Evolutionary conservation across 1,140 invertebrate genomes (phyloP), one percentile per base, ranked within the genome.

Genomic region (Conus ventricosus): DNA sequence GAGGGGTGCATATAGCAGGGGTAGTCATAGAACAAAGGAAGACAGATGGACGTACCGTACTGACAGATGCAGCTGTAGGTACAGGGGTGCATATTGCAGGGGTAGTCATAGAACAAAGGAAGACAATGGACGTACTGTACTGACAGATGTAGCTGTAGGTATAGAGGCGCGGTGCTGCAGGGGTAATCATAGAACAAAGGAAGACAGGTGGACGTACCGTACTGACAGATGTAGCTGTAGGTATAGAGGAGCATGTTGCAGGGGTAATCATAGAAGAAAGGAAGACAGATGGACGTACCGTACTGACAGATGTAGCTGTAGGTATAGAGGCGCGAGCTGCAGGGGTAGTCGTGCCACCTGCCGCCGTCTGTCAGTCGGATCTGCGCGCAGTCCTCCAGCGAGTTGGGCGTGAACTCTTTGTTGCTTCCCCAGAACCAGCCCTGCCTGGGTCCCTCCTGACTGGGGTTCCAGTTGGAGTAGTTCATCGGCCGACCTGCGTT

Each of bases 301-400:
- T 54, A 54, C 80, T 81, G 80, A 78, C 91, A 92, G n/a, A 92
- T 91, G 82, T 84, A 92, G 54, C 88, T 87, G 78, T 91, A 91
- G 13, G 84, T 53, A 55, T 75, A 84, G 4, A 87, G 23, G 39
- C 63, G 81, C 4, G 51, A 51, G 75, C 20, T 67, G 23, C 91
- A 92, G 7, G 80, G 87, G 51, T 90, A 84, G 84, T 92, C 91
- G 63, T 91, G 89, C 91, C 91, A 92, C 25, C 51, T 80, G 17
- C 91, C 90, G n/a, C 60, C 11, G 51, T 90, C 90, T 4, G 71
- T 83, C 57, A 84, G 89, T 15, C 88, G 78, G 75, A 92, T 60
- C n/a, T 89, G 25, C 23, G 88, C 90, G 78, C 91, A 92, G 76
- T 91, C 91, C 55, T 91, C 87, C n/a, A 87, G 67, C n/a, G 82